phyloP scores from a whole-genome alignment of 2,113 vertebrate genomes.

The Urocitellus parryii region DNA sequence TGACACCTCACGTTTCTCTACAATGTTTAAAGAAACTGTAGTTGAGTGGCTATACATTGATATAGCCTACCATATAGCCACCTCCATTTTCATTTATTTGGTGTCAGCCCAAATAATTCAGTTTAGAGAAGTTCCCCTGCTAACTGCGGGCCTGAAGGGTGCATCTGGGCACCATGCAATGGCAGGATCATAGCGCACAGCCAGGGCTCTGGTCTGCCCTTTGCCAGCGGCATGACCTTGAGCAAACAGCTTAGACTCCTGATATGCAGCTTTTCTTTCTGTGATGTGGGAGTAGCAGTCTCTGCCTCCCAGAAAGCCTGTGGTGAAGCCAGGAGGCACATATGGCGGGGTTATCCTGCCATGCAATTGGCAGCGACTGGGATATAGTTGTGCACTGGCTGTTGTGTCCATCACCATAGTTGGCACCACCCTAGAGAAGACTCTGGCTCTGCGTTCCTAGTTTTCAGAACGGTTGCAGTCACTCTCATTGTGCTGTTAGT shows the following conservation, averaged over 20 bases:
- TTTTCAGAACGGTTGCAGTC: not conserved
- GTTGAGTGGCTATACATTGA: not conserved
- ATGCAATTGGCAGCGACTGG: not conserved
- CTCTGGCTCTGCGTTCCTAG: not conserved
- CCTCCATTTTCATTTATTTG: not conserved
- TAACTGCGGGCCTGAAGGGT: not conserved
- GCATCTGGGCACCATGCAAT: not conserved
- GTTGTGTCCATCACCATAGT: not conserved
- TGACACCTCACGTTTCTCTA: not conserved
- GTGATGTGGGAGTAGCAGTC: not conserved
- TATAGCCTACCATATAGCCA: not conserved
- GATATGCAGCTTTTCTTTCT: not conserved
- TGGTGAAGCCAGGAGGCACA: not conserved
- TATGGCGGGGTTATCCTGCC: not conserved
- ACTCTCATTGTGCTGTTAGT: not conserved
- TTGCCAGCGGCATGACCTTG: not conserved
- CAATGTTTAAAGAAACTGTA: not conserved
- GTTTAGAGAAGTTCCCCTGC: not conserved
- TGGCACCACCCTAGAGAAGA: rapidly evolving
- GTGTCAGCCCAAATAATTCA: not conserved
- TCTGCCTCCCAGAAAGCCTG: not conserved
- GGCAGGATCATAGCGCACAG: rapidly evolving
- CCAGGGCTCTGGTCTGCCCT: not conserved
- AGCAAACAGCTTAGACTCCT: not conserved
- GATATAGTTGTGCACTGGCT: not conserved